These are phyloP conservation scores for Paedocypris micromegethes DNA, from an alignment of 2,797 vertebrate species.

Conservation along the genomic window DNA sequence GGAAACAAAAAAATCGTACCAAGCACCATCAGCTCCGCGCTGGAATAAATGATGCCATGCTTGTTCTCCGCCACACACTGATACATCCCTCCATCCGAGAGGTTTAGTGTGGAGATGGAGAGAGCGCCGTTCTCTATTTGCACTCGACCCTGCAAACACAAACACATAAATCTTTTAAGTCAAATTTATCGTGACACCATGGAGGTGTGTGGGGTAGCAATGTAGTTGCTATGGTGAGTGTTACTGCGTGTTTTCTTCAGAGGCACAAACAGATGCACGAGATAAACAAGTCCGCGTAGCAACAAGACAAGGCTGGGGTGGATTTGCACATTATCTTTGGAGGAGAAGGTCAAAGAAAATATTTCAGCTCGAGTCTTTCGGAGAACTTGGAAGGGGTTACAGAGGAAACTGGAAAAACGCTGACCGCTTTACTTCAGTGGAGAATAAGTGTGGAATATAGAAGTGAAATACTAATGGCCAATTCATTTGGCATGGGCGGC, in stretches of 20 bases:
- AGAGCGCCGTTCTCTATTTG: constrained; percentile 92
- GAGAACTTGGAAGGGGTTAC: constrained; percentile 8
- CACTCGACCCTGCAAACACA: constrained; percentile 76
- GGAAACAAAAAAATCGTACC: constrained; percentile 72
- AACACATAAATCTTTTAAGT: constrained; percentile 52
- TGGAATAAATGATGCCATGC: constrained; percentile 85
- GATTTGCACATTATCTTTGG: too few relatives aligned
- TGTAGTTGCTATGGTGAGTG: constrained; percentile 9
- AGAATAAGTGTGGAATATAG: constrained; percentile 52
- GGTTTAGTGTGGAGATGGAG: constrained; percentile 80
- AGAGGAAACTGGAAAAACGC: constrained; percentile 41
- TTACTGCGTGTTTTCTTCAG: constrained; percentile 13
- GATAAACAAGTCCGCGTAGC: too few relatives aligned
- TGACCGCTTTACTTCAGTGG: constrained; percentile 49
- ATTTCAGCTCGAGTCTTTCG: not conserved
- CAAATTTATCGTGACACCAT: not conserved
- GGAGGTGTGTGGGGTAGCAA: not conserved
- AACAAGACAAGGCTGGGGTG: too few relatives aligned
- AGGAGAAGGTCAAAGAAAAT: not conserved
- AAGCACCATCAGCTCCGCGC: constrained; percentile 85
- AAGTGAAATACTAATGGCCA: constrained; percentile 49
- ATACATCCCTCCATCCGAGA: constrained; percentile 92
- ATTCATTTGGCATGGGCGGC: constrained; percentile 54
- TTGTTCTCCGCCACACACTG: constrained; percentile 97
- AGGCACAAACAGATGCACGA: not conserved